phyloP scores from a whole-genome alignment of 2,113 vertebrate genomes.

The Ciconia boyciana region DNA sequence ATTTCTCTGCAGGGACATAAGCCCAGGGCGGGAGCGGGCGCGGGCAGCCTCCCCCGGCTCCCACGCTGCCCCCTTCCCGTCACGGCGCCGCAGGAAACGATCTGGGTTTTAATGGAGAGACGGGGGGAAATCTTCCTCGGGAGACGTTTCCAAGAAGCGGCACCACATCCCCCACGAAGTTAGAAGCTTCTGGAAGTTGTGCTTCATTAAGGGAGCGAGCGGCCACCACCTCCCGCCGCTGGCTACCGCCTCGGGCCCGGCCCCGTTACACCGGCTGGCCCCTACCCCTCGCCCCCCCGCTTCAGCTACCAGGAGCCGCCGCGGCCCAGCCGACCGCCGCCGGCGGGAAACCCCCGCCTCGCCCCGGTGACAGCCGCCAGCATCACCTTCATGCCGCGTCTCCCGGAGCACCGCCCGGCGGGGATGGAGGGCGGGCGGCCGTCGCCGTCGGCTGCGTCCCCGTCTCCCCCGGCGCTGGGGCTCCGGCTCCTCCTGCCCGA shows the following conservation, averaged over 20 bases:
- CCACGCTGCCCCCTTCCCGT: not conserved
- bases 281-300: not conserved
- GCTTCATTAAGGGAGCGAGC: not conserved
- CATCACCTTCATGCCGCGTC: constrained; percentile 56
- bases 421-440: not conserved
- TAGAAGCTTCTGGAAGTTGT: constrained; percentile 42
- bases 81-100: not conserved
- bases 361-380: not conserved
- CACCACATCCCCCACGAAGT: not conserved
- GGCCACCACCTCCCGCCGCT: not conserved
- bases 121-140: not conserved
- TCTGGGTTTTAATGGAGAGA: not conserved
- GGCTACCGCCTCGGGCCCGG: not conserved
- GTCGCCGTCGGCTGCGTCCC: not conserved
- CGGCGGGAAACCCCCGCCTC: not conserved
- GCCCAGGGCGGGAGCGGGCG: not conserved
- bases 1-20: not conserved
- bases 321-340: not conserved
- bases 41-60: not conserved
- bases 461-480: not conserved
- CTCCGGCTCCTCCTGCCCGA: constrained; percentile 22
- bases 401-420: constrained; percentile 6
- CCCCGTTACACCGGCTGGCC: not conserved
- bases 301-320: not conserved
- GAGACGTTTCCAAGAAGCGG: not conserved